phyloP scores from a whole-genome alignment of 2,113 vertebrate species.

The Lepus timidus region DNA sequence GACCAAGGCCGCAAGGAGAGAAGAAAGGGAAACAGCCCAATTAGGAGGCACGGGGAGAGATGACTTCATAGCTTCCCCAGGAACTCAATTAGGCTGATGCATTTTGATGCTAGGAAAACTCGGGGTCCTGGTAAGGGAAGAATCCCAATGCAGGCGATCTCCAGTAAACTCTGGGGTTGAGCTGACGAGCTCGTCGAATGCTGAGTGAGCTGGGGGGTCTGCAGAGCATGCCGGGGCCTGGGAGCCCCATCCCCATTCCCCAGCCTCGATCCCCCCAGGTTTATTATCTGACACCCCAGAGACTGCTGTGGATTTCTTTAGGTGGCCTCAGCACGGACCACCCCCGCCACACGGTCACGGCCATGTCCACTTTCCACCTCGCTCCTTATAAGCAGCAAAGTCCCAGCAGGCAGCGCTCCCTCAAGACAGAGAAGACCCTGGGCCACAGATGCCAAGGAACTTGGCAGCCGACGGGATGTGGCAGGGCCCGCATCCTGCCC shows the following conservation, averaged over 20 bases:
- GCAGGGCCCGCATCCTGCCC: too few species aligned
- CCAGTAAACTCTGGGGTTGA: fast-evolving
- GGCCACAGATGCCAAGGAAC: too few species aligned
- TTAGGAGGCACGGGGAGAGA: neutral
- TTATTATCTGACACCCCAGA: neutral
- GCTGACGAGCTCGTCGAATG: fast-evolving
- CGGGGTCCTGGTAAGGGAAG: neutral
- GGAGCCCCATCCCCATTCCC: fast-evolving
- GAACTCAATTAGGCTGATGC: neutral
- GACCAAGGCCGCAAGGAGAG: fast-evolving
- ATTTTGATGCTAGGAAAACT: neutral
- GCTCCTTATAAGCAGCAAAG: too few species aligned
- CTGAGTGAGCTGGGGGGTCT: fast-evolving
- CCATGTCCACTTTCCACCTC: too few species aligned
- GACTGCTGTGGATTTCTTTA: too few species aligned
- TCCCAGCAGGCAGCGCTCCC: too few species aligned
- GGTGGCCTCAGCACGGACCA: too few species aligned
- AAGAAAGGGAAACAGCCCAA: neutral
- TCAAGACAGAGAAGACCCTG: neutral
- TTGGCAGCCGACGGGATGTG: too few species aligned
- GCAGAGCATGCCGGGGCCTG: fast-evolving
- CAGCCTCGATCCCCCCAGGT: fast-evolving
- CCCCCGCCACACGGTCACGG: too few species aligned
- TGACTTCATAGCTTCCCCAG: neutral
- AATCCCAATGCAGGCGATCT: neutral